Percentiles rank a stretch among this genome's conserved stretches.
Evolutionary conservation across 2,113 vertebrate genomes (phyloP).

Genomic region (Seriola rivoliana): DNA sequence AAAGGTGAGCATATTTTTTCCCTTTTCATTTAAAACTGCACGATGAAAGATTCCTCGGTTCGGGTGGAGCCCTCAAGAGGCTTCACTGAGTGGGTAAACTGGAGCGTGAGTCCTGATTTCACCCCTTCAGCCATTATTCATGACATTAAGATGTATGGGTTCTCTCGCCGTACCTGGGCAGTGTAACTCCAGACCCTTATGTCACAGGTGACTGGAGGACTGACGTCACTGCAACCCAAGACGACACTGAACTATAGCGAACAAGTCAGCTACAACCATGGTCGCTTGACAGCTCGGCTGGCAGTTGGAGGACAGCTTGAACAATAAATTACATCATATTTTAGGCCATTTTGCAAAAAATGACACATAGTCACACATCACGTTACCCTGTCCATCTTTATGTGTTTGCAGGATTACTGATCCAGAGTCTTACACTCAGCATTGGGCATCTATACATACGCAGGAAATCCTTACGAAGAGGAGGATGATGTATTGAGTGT

Average conservation of each 20-base stretch:
- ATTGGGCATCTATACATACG: background rate
- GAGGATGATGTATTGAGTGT: constrained; percentile 27
- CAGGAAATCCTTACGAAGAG: constrained; percentile 31
- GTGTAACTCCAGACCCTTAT: constrained; percentile 66
- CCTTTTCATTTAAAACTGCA: background rate
- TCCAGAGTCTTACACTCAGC: constrained; percentile 39
- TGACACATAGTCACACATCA: constrained; percentile 21
- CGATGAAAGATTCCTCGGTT: background rate
- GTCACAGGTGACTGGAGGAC: constrained; percentile 39
- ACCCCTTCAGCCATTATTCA: constrained; percentile 66
- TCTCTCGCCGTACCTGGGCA: constrained; percentile 26
- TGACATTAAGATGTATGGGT: constrained; percentile 44
- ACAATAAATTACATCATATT: background rate
- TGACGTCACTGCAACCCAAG: constrained; percentile 54
- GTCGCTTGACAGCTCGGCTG: background rate
- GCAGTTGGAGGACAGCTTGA: background rate
- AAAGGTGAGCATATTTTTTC: background rate
- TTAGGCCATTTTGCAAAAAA: background rate
- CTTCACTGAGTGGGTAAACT: constrained; percentile 1
- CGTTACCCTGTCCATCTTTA: background rate
- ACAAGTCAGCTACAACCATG: constrained; percentile 11
- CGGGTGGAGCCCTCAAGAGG: constrained; percentile 5
- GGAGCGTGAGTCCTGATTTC: constrained; percentile 33
- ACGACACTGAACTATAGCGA: constrained; percentile 23
- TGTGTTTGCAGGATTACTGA: constrained; percentile 49